phyloP scores from a whole-genome alignment of 2,888 invertebrate species.

The Oithona nana region DNA sequence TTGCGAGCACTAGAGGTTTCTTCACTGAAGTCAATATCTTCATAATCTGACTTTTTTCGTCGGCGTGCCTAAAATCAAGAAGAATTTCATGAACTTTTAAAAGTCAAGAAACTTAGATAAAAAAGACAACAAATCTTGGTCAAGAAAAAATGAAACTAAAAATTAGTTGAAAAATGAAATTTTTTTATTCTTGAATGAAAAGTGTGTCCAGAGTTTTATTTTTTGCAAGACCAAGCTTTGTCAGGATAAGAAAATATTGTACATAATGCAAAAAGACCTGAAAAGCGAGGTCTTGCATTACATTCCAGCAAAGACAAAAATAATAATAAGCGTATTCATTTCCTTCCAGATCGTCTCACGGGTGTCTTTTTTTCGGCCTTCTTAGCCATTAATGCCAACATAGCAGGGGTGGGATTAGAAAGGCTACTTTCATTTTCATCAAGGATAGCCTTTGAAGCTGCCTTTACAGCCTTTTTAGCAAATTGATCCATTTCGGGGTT shows the following conservation, averaged over 20 bases:
- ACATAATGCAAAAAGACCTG: neutral
- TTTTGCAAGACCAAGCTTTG: neutral
- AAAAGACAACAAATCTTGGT: neutral
- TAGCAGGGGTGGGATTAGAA: constrained; percentile 19
- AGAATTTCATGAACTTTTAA: neutral
- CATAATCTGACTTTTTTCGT: neutral
- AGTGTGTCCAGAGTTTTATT: neutral
- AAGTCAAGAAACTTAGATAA: neutral
- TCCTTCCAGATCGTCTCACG: too few species aligned
- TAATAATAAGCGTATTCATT: too few species aligned
- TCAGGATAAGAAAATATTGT: neutral
- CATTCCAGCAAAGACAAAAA: neutral
- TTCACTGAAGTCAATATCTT: neutral
- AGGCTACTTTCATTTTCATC: constrained; percentile 6
- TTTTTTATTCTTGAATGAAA: too few species aligned
- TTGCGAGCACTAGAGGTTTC: neutral
- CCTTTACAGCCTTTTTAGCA: neutral
- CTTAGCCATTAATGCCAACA: constrained; percentile 18
- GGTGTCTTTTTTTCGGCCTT: neutral
- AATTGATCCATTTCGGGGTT: neutral
- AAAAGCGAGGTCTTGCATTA: neutral
- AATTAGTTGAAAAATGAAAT: too few species aligned
- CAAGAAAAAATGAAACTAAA: neutral
- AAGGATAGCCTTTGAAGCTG: neutral
- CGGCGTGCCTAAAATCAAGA: neutral